A percentile compares a stretch with the other conserved stretches of the same genome.
phyloP scores from a whole-genome alignment of 1,140 invertebrate species.

The Oreohelix idahoensis region DNA sequence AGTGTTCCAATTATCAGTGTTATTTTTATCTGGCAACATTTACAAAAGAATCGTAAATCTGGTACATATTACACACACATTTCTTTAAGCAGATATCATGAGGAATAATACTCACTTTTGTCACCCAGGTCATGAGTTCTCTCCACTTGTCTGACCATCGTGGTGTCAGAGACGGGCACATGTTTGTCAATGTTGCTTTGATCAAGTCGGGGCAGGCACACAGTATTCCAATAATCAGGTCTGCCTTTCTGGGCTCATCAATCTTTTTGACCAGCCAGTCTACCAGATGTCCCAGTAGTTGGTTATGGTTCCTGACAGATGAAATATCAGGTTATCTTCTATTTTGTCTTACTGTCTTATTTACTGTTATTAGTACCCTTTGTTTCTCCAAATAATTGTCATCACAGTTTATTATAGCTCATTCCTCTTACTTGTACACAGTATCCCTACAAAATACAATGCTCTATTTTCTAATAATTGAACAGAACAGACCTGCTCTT shows the following conservation, averaged over 20 bases:
- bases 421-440: too few species aligned
- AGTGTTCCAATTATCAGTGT: too few species aligned
- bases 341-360: too few species aligned
- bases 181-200: background rate
- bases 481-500: too few species aligned
- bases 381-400: too few species aligned
- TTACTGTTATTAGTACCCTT: too few species aligned
- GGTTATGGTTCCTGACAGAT: slow-evolving; percentile 25
- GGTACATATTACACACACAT: too few species aligned
- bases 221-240: background rate
- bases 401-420: too few species aligned
- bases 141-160: slow-evolving; percentile 33
- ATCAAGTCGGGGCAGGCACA: slow-evolving; percentile 14
- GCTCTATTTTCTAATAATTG: too few species aligned
- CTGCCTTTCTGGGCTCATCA: background rate
- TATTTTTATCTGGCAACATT: too few species aligned
- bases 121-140: background rate
- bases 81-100: too few species aligned
- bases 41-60: too few species aligned
- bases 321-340: background rate
- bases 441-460: background rate
- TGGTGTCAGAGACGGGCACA: slow-evolving; percentile 8
- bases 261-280: slow-evolving; percentile 22
- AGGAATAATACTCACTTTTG: slow-evolving; percentile 8
- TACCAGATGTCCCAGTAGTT: slow-evolving; percentile 16